These are phyloP conservation scores for Plotosus lineatus DNA, from an alignment of 2,113 vertebrate genomes.

Conservation along the genomic window DNA sequence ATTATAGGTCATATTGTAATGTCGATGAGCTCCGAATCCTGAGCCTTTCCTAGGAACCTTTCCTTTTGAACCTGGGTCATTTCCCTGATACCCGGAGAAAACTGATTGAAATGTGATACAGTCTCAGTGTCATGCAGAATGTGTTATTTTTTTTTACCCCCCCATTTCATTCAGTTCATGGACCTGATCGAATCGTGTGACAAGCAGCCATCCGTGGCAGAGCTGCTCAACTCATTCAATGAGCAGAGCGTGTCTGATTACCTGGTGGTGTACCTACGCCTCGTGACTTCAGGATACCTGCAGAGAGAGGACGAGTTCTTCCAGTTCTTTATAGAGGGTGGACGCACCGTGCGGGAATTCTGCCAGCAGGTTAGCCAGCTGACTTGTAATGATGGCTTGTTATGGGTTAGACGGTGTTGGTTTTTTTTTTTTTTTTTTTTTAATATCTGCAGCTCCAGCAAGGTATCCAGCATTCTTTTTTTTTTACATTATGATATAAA, in stretches of 20 bases:
- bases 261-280: conserved; percentile 89
- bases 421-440: too few relatives aligned
- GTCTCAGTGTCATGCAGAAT: neutral
- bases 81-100: neutral
- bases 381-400: neutral
- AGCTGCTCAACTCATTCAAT: conserved; percentile 87
- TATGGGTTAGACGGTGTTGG: too few relatives aligned
- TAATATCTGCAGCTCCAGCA: too few relatives aligned
- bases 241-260: conserved; percentile 94
- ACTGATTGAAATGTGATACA: neutral
- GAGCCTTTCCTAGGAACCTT: too few relatives aligned
- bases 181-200: conserved; percentile 90
- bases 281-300: conserved; percentile 90
- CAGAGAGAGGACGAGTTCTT: conserved; percentile 90
- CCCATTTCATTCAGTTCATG: conserved; percentile 78
- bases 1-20: too few relatives aligned
- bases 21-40: too few relatives aligned
- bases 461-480: too few relatives aligned
- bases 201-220: conserved; percentile 79
- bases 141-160: neutral
- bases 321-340: conserved; percentile 93
- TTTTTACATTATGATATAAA: too few relatives aligned
- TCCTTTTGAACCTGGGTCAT: neutral
- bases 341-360: conserved; percentile 88
- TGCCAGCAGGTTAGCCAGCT: conserved; percentile 82